Conservation (phyloP, 2,113 vertebrate genomes). For the Aphyosemion australe region DNA sequence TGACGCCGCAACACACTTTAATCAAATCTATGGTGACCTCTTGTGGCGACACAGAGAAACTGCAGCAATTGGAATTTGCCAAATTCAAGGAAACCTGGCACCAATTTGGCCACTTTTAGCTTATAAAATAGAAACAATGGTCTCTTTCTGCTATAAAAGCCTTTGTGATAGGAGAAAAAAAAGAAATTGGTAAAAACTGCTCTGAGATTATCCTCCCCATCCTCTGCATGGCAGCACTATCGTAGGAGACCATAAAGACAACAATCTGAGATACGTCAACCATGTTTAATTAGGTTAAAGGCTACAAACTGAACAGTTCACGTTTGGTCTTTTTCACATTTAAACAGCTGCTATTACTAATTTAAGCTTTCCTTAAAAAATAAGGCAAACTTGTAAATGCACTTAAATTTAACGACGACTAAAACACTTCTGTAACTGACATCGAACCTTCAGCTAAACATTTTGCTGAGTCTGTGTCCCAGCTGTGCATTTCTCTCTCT, state of each 20-base stretch:
- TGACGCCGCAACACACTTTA: neutral
- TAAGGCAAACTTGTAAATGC: neutral
- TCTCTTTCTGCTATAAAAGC: too few species aligned
- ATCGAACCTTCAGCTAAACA: slow-evolving; percentile 70
- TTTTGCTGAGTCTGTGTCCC: slow-evolving; percentile 86
- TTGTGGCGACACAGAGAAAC: neutral
- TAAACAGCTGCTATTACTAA: too few species aligned
- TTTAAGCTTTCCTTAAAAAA: neutral
- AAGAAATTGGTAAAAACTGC: too few species aligned
- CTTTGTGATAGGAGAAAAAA: too few species aligned
- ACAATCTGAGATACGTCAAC: neutral
- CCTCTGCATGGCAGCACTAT: too few species aligned
- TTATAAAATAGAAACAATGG: too few species aligned
- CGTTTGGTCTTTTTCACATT: too few species aligned
- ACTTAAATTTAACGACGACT: neutral
- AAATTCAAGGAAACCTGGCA: too few species aligned
- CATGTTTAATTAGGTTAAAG: neutral
- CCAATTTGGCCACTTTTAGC: too few species aligned
- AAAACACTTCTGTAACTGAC: neutral
- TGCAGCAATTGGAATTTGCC: too few species aligned
- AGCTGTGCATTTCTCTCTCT: slow-evolving; percentile 80
- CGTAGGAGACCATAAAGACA: neutral
- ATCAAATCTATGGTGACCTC: neutral
- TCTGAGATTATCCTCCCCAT: too few species aligned
- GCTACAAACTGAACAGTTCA: neutral